Evolutionary conservation across 2,797 vertebrate genomes (phyloP).

Genomic region (Enteromius thamalakanensis): DNA sequence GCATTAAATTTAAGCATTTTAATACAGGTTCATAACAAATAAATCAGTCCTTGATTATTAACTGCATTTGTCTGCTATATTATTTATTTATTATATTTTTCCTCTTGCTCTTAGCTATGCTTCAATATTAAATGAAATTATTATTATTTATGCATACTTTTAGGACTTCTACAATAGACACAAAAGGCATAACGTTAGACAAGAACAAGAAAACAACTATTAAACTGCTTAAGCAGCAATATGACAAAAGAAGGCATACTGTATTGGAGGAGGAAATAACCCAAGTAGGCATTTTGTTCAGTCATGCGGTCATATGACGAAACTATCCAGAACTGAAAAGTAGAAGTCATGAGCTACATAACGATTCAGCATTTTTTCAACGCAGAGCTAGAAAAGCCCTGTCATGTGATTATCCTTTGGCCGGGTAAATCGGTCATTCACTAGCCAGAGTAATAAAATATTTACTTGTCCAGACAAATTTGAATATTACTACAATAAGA

Average conservation of each 20-base stretch:
- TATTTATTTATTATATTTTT: not conserved
- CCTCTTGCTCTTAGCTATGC: not conserved
- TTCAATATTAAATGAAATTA: not conserved
- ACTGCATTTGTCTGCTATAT: not conserved
- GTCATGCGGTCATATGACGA: not conserved
- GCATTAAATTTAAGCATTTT: no score
- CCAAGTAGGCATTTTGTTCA: not conserved
- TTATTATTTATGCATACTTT: not conserved
- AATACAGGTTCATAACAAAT: not conserved
- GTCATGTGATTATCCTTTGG: not conserved
- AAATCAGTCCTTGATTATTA: not conserved
- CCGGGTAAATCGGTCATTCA: not conserved
- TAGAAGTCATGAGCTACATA: not conserved
- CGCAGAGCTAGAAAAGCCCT: not conserved
- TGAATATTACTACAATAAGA: not conserved
- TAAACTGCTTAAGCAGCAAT: not conserved
- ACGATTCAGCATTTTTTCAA: not conserved
- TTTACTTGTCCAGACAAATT: not conserved
- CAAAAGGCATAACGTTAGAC: not conserved
- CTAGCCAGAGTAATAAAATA: not conserved
- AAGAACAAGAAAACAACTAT: not conserved
- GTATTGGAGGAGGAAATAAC: constrained; percentile 17
- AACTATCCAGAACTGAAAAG: not conserved
- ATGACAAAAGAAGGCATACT: not conserved
- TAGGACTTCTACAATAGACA: not conserved